Evolutionary conservation across 2,888 invertebrate species (phyloP).

Genomic region (Trichacis sp.): DNA sequence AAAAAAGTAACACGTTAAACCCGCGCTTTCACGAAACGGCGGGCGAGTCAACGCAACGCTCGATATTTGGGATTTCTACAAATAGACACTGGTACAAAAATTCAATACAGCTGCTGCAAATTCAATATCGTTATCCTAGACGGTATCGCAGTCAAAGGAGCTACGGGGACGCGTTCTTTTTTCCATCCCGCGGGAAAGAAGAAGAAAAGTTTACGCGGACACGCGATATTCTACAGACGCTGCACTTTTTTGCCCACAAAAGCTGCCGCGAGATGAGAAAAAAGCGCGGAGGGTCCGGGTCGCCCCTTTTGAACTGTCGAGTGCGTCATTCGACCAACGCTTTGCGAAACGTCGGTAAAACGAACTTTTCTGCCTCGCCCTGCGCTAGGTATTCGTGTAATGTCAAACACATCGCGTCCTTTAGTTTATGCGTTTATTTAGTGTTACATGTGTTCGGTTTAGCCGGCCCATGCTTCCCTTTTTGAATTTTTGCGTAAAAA

Average conservation of each 20-base stretch:
- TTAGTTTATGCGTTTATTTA: constrained; percentile 60
- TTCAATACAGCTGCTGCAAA: constrained; percentile 65
- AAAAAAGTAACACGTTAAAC: constrained; percentile 37
- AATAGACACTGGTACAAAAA: constrained; percentile 68
- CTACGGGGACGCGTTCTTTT: constrained; percentile 52
- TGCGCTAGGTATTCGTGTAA: constrained; percentile 31
- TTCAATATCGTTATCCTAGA: constrained; percentile 61
- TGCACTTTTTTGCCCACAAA: not conserved
- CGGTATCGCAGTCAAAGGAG: constrained; percentile 56
- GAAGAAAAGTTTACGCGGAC: constrained; percentile 12
- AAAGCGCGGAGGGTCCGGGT: constrained; percentile 53
- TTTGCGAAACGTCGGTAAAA: constrained; percentile 61
- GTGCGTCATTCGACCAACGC: constrained; percentile 67
- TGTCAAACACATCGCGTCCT: constrained; percentile 52
- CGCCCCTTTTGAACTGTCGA: constrained; percentile 61
- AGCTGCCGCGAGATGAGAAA: constrained; percentile 32
- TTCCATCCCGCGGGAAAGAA: constrained; percentile 42
- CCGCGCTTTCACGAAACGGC: constrained; percentile 25
- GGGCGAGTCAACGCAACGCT: constrained; percentile 44
- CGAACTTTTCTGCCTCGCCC: constrained; percentile 57
- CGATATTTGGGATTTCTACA: constrained; percentile 60
- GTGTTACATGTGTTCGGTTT: constrained; percentile 66
- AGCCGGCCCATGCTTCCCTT: constrained; percentile 68
- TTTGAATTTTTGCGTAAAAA: constrained; percentile 12
- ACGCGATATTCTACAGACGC: not conserved